phyloP scores from a whole-genome alignment of 2,797 vertebrate species.

The Cryptoprocta ferox region DNA sequence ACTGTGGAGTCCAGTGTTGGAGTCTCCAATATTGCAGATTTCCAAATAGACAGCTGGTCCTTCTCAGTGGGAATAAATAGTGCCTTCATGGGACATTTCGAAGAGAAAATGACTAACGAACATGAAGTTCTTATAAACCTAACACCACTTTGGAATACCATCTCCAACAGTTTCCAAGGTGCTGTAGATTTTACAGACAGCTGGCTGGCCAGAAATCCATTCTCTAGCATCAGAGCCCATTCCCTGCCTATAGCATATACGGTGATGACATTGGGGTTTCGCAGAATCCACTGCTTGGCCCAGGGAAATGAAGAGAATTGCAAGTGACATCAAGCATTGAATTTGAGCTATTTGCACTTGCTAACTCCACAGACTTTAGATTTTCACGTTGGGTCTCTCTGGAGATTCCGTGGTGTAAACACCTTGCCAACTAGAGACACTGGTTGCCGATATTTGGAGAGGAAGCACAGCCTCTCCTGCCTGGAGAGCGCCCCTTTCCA shows the following conservation, averaged over 20 bases:
- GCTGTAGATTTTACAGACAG: neutral
- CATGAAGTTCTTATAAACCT: neutral
- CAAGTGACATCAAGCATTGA: neutral
- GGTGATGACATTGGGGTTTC: neutral
- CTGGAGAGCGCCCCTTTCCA: neutral
- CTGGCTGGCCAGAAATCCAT: neutral
- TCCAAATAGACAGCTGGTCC: neutral
- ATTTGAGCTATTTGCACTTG: neutral
- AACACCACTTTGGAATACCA: neutral
- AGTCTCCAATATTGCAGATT: neutral
- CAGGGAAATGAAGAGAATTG: neutral
- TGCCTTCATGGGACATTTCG: neutral
- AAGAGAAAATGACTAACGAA: neutral
- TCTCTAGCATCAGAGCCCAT: neutral
- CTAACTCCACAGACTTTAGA: neutral
- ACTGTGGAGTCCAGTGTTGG: neutral
- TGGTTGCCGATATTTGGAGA: neutral
- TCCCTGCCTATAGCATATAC: neutral
- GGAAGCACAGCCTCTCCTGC: rapidly evolving
- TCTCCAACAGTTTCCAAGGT: neutral
- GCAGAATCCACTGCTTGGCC: neutral
- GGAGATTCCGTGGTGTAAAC: neutral
- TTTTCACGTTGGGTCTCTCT: neutral
- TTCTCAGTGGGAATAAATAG: neutral
- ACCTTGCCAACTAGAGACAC: neutral